These are phyloP conservation scores for Nyctereutes procyonoides DNA, from an alignment of 2,113 vertebrate genomes.

Conservation along the genomic window DNA sequence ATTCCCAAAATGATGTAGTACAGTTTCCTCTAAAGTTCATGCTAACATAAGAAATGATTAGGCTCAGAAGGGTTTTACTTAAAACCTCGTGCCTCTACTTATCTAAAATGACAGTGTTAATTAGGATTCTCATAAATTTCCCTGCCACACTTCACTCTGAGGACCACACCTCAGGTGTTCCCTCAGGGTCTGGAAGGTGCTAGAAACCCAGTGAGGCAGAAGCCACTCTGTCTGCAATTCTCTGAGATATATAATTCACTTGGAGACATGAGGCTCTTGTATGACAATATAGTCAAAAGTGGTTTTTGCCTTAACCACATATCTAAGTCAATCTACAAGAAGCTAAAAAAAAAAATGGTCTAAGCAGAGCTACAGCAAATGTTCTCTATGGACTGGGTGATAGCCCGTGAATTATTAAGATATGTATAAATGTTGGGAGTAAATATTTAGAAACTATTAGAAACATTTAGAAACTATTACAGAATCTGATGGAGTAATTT, in stretches of 20 bases:
- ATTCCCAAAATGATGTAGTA: conserved; percentile 47
- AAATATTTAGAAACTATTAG: background rate
- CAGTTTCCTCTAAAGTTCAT: conserved; percentile 9
- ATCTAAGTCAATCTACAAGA: background rate
- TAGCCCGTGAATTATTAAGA: background rate
- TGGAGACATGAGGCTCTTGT: background rate
- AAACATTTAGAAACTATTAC: background rate
- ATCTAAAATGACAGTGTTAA: conserved; percentile 29
- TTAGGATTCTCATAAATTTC: background rate
- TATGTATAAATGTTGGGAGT: background rate
- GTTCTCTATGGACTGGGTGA: background rate
- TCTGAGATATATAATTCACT: background rate
- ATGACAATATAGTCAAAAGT: background rate
- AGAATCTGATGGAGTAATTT: background rate
- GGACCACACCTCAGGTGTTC: background rate
- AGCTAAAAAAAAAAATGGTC: background rate
- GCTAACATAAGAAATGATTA: conserved; percentile 37
- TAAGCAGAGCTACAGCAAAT: background rate
- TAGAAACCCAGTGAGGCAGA: background rate
- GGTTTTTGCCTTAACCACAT: background rate
- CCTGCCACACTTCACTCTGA: background rate
- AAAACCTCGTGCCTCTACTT: background rate
- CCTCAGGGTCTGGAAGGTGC: background rate
- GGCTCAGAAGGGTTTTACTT: background rate
- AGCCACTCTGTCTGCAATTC: background rate